Conservation (phyloP, 2,888 invertebrate genomes). For the Trisateles emortualis region DNA sequence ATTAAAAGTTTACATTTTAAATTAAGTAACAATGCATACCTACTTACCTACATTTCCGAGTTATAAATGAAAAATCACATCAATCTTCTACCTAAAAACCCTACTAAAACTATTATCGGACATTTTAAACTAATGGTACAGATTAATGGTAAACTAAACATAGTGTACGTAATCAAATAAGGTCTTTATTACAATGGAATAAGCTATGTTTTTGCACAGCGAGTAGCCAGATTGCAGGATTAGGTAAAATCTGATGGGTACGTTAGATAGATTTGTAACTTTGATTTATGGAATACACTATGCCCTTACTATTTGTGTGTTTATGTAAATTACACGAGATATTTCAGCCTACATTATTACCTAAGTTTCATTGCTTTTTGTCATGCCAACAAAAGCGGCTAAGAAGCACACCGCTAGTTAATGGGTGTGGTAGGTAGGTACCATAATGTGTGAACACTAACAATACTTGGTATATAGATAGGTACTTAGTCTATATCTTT, state of each 20-base stretch:
- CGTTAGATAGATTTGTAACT: conserved; percentile 33
- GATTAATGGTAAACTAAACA: conserved; percentile 31
- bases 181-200: conserved; percentile 1
- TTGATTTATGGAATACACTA: conserved; percentile 38
- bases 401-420: too few relatives aligned
- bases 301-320: conserved; percentile 19
- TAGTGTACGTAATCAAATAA: conserved; percentile 17
- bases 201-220: conserved; percentile 23
- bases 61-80: not conserved
- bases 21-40: too few relatives aligned
- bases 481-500: too few relatives aligned
- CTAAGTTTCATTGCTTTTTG: too few relatives aligned
- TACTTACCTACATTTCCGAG: not conserved
- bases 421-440: too few relatives aligned
- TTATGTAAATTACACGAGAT: too few relatives aligned
- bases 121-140: conserved; percentile 32
- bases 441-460: too few relatives aligned
- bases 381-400: too few relatives aligned
- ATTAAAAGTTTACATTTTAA: too few relatives aligned
- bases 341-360: too few relatives aligned
- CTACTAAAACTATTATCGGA: conserved; percentile 23
- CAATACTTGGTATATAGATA: too few relatives aligned
- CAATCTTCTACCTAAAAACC: not conserved
- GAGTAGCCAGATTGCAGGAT: conserved; percentile 21
- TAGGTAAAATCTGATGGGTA: conserved; percentile 34